Evolutionary conservation across 2,797 vertebrate species (phyloP).

Genomic region (Prionace glauca): DNA sequence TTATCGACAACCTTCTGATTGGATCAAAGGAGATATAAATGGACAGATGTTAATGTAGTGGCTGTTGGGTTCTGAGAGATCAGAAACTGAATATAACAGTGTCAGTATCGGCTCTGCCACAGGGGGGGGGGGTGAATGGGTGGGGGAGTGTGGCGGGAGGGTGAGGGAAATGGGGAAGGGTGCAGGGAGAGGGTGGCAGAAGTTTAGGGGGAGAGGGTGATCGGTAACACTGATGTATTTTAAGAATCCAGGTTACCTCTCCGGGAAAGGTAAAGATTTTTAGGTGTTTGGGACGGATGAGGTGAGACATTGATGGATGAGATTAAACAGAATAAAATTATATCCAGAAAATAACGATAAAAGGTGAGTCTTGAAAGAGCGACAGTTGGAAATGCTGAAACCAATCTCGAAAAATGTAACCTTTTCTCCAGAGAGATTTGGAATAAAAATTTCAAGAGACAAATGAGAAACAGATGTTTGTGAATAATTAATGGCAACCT

Average conservation of each 20-base stretch:
- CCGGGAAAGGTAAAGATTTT: neutral
- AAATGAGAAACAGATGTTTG: conserved; percentile 24
- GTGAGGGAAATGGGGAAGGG: too few relatives aligned
- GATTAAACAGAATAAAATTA: neutral
- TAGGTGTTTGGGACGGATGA: neutral
- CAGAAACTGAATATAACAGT: neutral
- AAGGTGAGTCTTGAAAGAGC: neutral
- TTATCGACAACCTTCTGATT: neutral
- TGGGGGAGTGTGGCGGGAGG: too few relatives aligned
- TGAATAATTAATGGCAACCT: conserved; percentile 20
- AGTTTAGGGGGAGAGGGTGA: too few relatives aligned
- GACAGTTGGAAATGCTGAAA: neutral
- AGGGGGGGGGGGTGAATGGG: too few relatives aligned
- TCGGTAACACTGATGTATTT: neutral
- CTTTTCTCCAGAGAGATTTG: neutral
- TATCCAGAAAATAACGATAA: neutral
- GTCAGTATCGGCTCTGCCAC: neutral
- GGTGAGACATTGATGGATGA: neutral
- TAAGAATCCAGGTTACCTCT: neutral
- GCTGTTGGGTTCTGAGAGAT: neutral
- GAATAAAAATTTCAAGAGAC: conserved; percentile 33
- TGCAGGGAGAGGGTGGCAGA: too few relatives aligned
- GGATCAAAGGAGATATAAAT: neutral
- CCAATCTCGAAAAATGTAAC: neutral
- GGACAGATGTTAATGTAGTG: neutral